Percentiles rank a stretch among this genome's conserved stretches.
phyloP scores from a whole-genome alignment of 1,140 invertebrate genomes.

The Theocolax elegans region DNA sequence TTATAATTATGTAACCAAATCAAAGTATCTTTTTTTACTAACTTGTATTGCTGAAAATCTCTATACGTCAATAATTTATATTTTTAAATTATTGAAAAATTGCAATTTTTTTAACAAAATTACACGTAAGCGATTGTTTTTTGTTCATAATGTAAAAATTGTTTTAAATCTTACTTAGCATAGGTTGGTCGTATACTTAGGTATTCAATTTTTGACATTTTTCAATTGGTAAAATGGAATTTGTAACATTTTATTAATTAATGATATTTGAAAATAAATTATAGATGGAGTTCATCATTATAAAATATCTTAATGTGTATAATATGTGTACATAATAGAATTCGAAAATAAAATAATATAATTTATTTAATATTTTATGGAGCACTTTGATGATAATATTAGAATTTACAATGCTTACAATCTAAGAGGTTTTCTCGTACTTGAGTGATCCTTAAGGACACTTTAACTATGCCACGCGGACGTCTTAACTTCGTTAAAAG shows the following conservation, averaged over 20 bases:
- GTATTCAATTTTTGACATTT: background rate
- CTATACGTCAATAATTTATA: no score
- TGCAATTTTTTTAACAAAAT: background rate
- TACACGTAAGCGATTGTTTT: background rate
- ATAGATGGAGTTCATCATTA: no score
- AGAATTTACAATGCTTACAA: slow-evolving; percentile 19
- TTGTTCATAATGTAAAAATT: slow-evolving; percentile 8
- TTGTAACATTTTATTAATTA: background rate
- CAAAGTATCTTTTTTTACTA: no score
- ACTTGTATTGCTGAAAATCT: no score
- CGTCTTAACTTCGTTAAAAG: background rate
- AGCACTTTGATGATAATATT: slow-evolving; percentile 3
- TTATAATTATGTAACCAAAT: no score
- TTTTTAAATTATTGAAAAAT: no score
- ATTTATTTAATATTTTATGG: background rate
- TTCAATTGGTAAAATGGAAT: slow-evolving; percentile 2
- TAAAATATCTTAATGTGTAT: no score
- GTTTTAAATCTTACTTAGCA: slow-evolving; percentile 18
- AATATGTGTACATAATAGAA: no score
- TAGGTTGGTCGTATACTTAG: slow-evolving; percentile 9
- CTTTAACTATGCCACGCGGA: slow-evolving; percentile 12
- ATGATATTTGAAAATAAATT: background rate
- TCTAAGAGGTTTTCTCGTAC: slow-evolving; percentile 10
- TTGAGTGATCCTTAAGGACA: slow-evolving; percentile 25
- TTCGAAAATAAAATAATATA: no score